A percentile compares a stretch with the other conserved stretches of the same genome.
phyloP scores from a whole-genome alignment of 2,888 invertebrate species.

The Bibio marci region DNA sequence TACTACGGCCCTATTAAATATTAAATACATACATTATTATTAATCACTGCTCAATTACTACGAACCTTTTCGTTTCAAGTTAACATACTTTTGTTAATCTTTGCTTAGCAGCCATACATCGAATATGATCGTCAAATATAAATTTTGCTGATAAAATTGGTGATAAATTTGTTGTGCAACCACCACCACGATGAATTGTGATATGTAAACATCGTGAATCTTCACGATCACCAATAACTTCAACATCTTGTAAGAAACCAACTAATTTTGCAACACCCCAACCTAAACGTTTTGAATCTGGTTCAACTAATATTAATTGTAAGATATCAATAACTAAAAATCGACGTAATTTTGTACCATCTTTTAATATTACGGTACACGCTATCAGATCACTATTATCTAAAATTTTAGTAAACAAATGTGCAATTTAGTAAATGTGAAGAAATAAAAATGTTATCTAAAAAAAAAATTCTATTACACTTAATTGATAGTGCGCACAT shows the following conservation, averaged over 20 bases:
- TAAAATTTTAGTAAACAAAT: conserved; percentile 28
- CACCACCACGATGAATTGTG: conserved; percentile 68
- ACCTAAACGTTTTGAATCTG: conserved; percentile 82
- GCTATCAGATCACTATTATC: conserved; percentile 96
- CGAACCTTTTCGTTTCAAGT: background rate
- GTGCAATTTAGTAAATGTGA: conserved; percentile 1
- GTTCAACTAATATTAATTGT: conserved; percentile 93
- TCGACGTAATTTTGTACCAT: conserved; percentile 75
- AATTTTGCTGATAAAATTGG: conserved; percentile 82
- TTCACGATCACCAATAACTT: conserved; percentile 89
- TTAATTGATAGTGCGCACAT: conserved; percentile 22
- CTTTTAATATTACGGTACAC: conserved; percentile 83
- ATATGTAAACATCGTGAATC: conserved; percentile 91
- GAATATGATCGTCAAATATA: conserved; percentile 95
- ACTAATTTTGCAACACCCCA: conserved; percentile 97
- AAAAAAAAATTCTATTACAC: conserved; percentile 3
- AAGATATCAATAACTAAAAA: conserved; percentile 91
- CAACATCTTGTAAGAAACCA: conserved; percentile 88
- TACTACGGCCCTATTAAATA: conserved; percentile 58
- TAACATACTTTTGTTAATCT: conserved; percentile 51
- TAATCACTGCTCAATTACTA: too few species aligned
- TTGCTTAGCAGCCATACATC: conserved; percentile 98
- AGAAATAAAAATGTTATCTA: background rate
- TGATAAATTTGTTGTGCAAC: conserved; percentile 47
- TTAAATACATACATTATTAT: conserved; percentile 2